These are phyloP conservation scores for Biston betularia DNA, from an alignment of 2,888 invertebrate species.

Conservation along the genomic window DNA sequence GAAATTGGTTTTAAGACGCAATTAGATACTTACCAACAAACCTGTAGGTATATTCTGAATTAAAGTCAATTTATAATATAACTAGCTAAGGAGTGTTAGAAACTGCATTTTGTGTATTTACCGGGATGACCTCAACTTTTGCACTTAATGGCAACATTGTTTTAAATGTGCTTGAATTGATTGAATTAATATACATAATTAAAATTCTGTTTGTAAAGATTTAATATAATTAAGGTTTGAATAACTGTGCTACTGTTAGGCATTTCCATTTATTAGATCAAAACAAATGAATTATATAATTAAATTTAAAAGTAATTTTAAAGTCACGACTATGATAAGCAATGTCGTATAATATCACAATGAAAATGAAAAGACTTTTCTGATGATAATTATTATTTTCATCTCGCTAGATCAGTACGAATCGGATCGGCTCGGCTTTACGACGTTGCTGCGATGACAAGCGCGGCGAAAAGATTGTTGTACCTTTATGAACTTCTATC, in stretches of 20 bases:
- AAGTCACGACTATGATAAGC: no score
- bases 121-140: background rate
- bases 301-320: background rate
- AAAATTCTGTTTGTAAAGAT: background rate
- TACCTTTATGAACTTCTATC: no score
- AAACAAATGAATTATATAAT: no score
- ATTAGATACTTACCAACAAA: no score
- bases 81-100: background rate
- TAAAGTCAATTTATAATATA: no score
- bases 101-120: background rate
- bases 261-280: background rate
- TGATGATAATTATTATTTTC: background rate
- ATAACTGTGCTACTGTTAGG: background rate
- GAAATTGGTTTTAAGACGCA: no score
- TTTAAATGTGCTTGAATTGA: background rate
- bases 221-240: background rate
- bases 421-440: no score
- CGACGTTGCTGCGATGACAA: no score
- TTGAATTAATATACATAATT: constrained; percentile 1
- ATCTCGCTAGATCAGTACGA: no score
- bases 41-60: no score
- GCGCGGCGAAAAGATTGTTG: no score
- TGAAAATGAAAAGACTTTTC: background rate
- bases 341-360: background rate
- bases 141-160: background rate